Evolutionary conservation across 2,797 vertebrate genomes (phyloP).

Genomic region (Coccyzus lansbergi): DNA sequence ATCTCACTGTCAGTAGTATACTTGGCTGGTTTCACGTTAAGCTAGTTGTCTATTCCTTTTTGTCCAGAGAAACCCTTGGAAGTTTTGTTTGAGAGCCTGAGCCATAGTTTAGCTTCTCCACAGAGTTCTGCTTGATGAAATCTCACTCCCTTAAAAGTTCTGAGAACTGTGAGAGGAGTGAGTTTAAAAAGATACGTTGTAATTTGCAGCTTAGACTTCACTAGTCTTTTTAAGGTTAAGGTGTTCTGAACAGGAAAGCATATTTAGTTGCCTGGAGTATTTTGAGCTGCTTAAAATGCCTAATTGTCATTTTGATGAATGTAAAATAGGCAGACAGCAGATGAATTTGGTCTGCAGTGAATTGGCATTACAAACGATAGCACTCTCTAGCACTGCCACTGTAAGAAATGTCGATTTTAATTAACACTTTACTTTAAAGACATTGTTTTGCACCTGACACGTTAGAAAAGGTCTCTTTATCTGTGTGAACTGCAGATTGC

Average conservation of each 20-base stretch:
- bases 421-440: conserved; percentile 3
- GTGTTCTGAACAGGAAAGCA: background rate
- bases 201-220: background rate
- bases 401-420: conserved; percentile 5
- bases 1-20: background rate
- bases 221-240: conserved; percentile 25
- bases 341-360: background rate
- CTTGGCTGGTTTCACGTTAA: background rate
- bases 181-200: background rate
- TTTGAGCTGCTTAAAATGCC: conserved; percentile 32
- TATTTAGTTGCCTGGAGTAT: background rate
- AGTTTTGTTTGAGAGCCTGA: background rate
- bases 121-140: background rate
- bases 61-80: background rate
- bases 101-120: background rate
- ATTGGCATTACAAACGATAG: conserved; percentile 8
- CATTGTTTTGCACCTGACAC: background rate
- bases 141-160: background rate
- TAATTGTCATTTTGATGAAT: conserved; percentile 50
- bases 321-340: background rate
- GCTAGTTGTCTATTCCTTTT: background rate
- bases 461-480: background rate
- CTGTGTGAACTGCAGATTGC: background rate
- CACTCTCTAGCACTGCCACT: background rate
- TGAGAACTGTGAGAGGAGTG: background rate